Evolutionary conservation across 2,113 vertebrate genomes (phyloP).

Genomic region (Actenoides lindsayi): DNA sequence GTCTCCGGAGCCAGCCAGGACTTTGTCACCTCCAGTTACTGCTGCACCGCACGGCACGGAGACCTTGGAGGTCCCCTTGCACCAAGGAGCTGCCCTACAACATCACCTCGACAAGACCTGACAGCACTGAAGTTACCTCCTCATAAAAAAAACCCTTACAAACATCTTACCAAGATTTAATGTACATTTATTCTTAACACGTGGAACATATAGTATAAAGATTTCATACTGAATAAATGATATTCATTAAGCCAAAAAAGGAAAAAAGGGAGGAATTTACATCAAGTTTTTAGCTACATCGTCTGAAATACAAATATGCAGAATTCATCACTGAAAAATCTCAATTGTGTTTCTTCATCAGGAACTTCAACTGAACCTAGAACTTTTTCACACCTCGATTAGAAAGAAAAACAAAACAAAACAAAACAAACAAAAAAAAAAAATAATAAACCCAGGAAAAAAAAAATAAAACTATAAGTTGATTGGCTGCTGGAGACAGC

Average conservation of each 20-base stretch:
- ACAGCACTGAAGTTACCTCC: not conserved
- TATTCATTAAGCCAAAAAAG: constrained; percentile 99
- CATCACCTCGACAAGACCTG: not conserved
- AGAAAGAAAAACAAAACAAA: constrained; percentile 80
- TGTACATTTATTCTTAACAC: constrained; percentile 99
- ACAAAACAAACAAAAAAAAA: not conserved
- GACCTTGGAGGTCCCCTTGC: not conserved
- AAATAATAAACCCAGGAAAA: constrained; percentile 57
- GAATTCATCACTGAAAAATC: constrained; percentile 98
- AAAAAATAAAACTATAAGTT: constrained; percentile 85
- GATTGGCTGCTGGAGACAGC: constrained; percentile 89
- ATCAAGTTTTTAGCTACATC: constrained; percentile 99
- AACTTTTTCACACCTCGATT: constrained; percentile 91
- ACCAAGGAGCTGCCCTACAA: not conserved
- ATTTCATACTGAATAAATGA: constrained; percentile 99
- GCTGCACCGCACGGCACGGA: not conserved
- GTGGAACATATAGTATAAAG: constrained; percentile 99
- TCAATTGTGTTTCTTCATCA: constrained; percentile 99
- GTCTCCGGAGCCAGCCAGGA: not conserved
- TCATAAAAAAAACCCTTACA: constrained; percentile 89
- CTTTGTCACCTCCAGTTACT: accelerated
- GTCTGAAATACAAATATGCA: constrained; percentile 99
- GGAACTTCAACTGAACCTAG: constrained; percentile 93
- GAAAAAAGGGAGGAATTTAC: constrained; percentile 98
- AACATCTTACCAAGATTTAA: constrained; percentile 99